These are phyloP conservation scores for Drusus annulatus DNA, from an alignment of 1,140 invertebrate genomes.

Conservation along the genomic window DNA sequence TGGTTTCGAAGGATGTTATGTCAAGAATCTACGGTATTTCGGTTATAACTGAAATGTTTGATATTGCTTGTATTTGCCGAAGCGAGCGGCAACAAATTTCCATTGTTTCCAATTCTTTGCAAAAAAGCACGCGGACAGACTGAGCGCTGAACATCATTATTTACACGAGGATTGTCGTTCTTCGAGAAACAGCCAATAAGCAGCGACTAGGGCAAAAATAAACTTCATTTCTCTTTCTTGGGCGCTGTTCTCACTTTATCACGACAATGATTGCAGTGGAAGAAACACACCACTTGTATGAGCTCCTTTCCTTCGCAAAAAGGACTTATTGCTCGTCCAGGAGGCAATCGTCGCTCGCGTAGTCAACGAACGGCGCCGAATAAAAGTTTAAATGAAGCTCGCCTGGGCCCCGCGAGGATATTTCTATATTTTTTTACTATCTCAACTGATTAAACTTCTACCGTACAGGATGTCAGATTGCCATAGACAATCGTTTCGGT, in stretches of 20 bases:
- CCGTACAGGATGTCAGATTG: too few species aligned
- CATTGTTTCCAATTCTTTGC: neutral
- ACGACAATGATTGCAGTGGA: constrained; percentile 42
- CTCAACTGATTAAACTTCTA: too few species aligned
- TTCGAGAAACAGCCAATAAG: neutral
- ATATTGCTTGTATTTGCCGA: too few species aligned
- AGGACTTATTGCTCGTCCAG: constrained; percentile 47
- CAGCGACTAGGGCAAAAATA: neutral
- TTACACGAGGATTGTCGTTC: neutral
- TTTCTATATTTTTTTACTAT: neutral
- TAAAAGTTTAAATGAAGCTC: constrained; percentile 54
- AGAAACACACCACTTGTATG: constrained; percentile 39
- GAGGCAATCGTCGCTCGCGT: constrained; percentile 50
- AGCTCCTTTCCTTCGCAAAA: constrained; percentile 7
- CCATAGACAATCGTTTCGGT: too few species aligned
- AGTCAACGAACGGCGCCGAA: constrained; percentile 51
- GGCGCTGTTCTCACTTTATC: constrained; percentile 2
- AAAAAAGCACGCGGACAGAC: neutral
- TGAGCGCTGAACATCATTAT: neutral
- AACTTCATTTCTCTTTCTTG: constrained; percentile 8
- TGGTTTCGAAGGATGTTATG: neutral
- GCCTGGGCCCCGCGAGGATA: neutral
- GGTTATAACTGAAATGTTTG: too few species aligned
- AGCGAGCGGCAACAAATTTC: too few species aligned
- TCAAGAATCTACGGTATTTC: too few species aligned